These are phyloP conservation scores for Lerema accius DNA, from an alignment of 1,140 invertebrate genomes.

Conservation along the genomic window DNA sequence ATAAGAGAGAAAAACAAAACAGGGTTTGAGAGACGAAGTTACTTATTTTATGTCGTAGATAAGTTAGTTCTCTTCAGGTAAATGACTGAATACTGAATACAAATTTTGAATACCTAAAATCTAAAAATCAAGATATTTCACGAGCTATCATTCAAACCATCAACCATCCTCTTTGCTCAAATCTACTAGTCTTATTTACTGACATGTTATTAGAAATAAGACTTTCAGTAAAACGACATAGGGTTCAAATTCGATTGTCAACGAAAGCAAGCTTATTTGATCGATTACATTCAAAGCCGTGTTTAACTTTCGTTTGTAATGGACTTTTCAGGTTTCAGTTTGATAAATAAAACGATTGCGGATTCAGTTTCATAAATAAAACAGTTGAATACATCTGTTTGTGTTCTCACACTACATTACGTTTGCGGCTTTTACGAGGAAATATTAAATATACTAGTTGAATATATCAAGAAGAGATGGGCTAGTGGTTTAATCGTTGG, in stretches of 20 bases:
- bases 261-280: slow-evolving; percentile 10
- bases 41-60: too few species aligned
- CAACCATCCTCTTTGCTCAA: not conserved
- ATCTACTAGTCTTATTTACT: not conserved
- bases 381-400: not conserved
- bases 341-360: not conserved
- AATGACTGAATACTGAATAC: too few species aligned
- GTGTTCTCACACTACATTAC: not conserved
- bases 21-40: too few species aligned
- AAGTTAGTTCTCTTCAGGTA: too few species aligned
- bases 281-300: slow-evolving; percentile 20
- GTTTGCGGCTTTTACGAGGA: not conserved
- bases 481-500: too few species aligned
- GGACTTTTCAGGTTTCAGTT: slow-evolving; percentile 23
- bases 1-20: too few species aligned
- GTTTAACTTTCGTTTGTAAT: slow-evolving; percentile 22
- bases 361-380: slow-evolving; percentile 9
- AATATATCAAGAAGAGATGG: too few species aligned
- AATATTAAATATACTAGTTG: too few species aligned
- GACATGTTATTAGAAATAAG: not conserved
- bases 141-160: not conserved
- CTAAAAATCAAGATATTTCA: not conserved
- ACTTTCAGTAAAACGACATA: not conserved
- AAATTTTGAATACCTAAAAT: not conserved
- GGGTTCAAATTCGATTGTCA: not conserved